Evolutionary conservation across 2,888 invertebrate species (phyloP), one percentile per base, ranked within the genome.

Genomic region (Timema podura): DNA sequence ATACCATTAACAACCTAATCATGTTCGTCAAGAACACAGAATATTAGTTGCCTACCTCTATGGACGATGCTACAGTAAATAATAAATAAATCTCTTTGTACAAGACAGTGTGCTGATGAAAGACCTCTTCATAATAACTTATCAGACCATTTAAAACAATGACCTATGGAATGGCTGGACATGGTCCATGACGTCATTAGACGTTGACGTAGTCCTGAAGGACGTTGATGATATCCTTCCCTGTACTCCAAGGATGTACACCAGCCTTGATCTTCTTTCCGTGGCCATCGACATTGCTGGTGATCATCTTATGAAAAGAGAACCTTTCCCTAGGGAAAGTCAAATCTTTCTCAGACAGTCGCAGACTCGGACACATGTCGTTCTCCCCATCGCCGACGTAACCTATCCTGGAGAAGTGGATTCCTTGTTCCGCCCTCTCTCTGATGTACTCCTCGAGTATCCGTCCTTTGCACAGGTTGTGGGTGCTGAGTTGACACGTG

Each of bases 341-440:
- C 72, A 88, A 79, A 79, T 92, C 92, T 13, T 81, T 80, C 48
- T 82, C 78, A 0, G 81, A 81, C 48, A 92, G 81, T 70, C 85
- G 83, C 73, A 91, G 79, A 70, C 89, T 85, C 0, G 93, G 92
- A 77, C 93, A 93, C 65, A 91, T 85, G 79, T 93, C 93, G 80
- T 93, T 93, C 48, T 81, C 81, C 0, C 93, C 93, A 83, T 93
- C 93, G 0, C 93, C 93, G 10, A 89, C 82, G 77, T 91, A 93
- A 8, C 87, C 83, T 9, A 91, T 81, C 75, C 79, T 82, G 30
- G 84, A 80, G 76, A 89, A 90, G 5, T 76, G 76, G 1, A 86
- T 81, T 59, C 82, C 82, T 11, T 82, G 78, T 5, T 76, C 69
- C 15, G 79, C 76, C 74, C 86, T 83, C 47, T 83, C 79, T 54